These are phyloP conservation scores for Hydractinia echinata DNA, from an alignment of 30 jellyfish, hydroid and myxozoan species.

Conservation along the genomic window DNA sequence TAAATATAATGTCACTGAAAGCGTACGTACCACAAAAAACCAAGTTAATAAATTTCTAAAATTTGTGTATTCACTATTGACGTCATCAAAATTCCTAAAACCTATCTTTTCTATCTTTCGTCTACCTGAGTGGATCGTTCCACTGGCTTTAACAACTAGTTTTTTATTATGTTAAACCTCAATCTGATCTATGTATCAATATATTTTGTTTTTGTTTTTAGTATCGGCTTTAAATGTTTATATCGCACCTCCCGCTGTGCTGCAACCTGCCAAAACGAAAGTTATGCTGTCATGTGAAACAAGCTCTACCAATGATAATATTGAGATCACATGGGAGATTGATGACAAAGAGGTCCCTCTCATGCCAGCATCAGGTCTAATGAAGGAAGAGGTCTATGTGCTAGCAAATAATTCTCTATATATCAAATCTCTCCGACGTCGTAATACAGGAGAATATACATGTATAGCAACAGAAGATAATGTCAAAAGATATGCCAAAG, in stretches of 20 bases:
- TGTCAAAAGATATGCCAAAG: slow-evolving; percentile 27
- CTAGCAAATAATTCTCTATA: slow-evolving; percentile 61
- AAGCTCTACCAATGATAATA: slow-evolving; percentile 17
- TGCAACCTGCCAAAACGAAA: slow-evolving; percentile 38
- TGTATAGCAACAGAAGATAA: slow-evolving; percentile 54
- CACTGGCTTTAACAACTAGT: too few species aligned
- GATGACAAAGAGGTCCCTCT: slow-evolving; percentile 28
- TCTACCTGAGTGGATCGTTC: too few species aligned
- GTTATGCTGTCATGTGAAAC: slow-evolving; percentile 37
- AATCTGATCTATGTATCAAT: too few species aligned
- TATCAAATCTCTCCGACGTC: slow-evolving; percentile 31
- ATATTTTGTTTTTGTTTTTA: neutral
- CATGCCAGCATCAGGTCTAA: slow-evolving; percentile 6
- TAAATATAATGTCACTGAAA: too few species aligned
- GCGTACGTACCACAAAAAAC: too few species aligned
- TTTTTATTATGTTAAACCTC: too few species aligned
- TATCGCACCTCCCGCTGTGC: slow-evolving; percentile 23
- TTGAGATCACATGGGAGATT: slow-evolving; percentile 35
- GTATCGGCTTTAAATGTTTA: slow-evolving; percentile 12
- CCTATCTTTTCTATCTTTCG: too few species aligned
- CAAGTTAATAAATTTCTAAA: too few species aligned
- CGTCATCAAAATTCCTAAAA: too few species aligned
- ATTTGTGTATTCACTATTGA: too few species aligned
- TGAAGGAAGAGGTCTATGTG: slow-evolving; percentile 24
- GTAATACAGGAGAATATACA: slow-evolving; percentile 53